Percentiles rank a stretch among this genome's conserved stretches.
Conservation (phyloP, 2,113 vertebrate genomes). For the Tachycineta bicolor region DNA sequence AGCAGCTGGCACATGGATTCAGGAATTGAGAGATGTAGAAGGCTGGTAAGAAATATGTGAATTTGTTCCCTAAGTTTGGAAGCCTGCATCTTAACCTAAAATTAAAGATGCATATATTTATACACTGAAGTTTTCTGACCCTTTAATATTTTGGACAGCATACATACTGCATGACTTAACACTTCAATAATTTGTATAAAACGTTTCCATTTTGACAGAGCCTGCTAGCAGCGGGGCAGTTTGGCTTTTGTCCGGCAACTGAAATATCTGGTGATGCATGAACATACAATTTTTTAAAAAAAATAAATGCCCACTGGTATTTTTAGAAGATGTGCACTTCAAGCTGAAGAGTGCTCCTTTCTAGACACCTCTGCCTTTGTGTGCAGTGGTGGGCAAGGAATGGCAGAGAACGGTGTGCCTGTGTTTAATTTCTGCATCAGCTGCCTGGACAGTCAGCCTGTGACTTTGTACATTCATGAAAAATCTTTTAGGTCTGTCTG, state of each 20-base stretch:
- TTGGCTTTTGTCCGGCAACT: neutral
- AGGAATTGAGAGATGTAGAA: neutral
- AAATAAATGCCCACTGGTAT: neutral
- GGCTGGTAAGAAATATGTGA: neutral
- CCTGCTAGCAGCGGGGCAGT: neutral
- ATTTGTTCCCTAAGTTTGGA: neutral
- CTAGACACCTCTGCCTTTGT: neutral
- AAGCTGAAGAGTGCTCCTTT: neutral
- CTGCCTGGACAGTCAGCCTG: neutral
- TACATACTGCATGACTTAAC: neutral
- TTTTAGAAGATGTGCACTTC: neutral
- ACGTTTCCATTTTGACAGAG: neutral
- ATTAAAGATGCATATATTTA: neutral
- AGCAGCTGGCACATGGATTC: neutral
- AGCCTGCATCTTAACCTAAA: neutral
- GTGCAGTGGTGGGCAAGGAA: neutral
- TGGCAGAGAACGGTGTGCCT: fast-evolving
- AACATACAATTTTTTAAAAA: fast-evolving
- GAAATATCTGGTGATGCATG: neutral
- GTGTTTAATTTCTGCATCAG: fast-evolving
- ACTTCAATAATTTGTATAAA: neutral
- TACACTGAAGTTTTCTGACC: neutral
- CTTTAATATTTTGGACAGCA: neutral
- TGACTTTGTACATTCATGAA: fast-evolving
- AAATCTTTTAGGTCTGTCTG: neutral